Evolutionary conservation across 2,797 vertebrate genomes (phyloP).

Genomic region (Psittacula derbiana): DNA sequence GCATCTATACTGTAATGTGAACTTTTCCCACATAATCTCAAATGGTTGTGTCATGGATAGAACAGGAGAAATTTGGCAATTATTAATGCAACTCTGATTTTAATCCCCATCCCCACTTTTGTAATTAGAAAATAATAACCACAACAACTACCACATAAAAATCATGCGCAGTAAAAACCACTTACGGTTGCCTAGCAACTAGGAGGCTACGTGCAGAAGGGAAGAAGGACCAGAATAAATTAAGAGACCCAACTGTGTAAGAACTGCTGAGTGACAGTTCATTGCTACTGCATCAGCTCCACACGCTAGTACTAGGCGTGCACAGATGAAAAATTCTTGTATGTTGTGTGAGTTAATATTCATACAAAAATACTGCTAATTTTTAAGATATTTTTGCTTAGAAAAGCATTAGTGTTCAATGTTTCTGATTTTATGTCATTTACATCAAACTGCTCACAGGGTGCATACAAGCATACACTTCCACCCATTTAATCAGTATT

Average conservation of each 20-base stretch:
- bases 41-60: neutral
- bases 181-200: constrained; percentile 80
- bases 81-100: constrained; percentile 59
- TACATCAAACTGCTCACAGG: neutral
- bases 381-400: neutral
- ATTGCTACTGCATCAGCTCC: constrained; percentile 9
- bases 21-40: constrained; percentile 2
- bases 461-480: neutral
- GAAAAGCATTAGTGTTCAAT: neutral
- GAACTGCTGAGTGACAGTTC: constrained; percentile 57
- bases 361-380: neutral
- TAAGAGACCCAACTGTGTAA: constrained; percentile 64
- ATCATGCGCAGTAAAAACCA: constrained; percentile 68
- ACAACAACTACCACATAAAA: constrained; percentile 68
- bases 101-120: constrained; percentile 55
- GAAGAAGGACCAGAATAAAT: constrained; percentile 77
- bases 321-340: neutral
- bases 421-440: neutral
- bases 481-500: neutral
- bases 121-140: constrained; percentile 74
- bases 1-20: neutral
- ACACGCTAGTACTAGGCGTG: neutral
- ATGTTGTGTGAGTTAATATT: neutral
- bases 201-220: constrained; percentile 69
- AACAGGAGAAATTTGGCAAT: constrained; percentile 19